phyloP scores from a whole-genome alignment of 2,797 vertebrate genomes.

The Denticeps clupeoides region DNA sequence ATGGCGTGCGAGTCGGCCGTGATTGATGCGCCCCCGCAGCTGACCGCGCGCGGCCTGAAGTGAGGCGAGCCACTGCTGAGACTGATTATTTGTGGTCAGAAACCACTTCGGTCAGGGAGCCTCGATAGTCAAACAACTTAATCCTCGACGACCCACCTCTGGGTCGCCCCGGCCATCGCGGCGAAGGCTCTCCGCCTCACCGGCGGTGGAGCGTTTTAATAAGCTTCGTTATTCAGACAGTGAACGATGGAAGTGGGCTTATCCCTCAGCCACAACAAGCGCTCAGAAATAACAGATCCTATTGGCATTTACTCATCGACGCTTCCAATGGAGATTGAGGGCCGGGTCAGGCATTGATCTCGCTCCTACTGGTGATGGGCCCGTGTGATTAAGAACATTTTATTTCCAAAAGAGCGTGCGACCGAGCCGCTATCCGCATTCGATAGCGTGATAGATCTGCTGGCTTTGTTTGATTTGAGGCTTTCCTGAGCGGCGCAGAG shows the following conservation, averaged over 20 bases:
- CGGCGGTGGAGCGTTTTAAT: too few species aligned
- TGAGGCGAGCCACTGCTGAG: conserved; percentile 38
- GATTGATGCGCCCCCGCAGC: conserved; percentile 57
- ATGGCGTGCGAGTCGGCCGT: conserved; percentile 41
- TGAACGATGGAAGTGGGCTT: neutral
- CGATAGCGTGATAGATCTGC: too few species aligned
- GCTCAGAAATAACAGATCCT: neutral
- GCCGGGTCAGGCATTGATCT: neutral
- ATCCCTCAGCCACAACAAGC: neutral
- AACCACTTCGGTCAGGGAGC: conserved; percentile 41
- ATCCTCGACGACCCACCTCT: conserved; percentile 45
- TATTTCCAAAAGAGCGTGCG: conserved; percentile 2
- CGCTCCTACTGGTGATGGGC: neutral
- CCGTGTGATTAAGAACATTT: too few species aligned
- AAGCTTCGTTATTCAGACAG: too few species aligned
- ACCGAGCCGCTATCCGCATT: too few species aligned
- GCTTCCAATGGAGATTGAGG: neutral
- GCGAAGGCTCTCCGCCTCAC: neutral
- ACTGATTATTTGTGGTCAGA: conserved; percentile 62
- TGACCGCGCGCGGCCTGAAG: conserved; percentile 43
- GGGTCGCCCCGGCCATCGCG: conserved; percentile 15
- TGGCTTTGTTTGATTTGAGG: conserved; percentile 8
- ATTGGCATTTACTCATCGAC: conserved; percentile 1
- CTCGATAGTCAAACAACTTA: conserved; percentile 53
- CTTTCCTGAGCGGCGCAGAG: conserved; percentile 20